Percentiles rank a stretch among this genome's conserved stretches.
Conservation (phyloP, 2,888 invertebrate species). For the Cephus rjabovi region DNA sequence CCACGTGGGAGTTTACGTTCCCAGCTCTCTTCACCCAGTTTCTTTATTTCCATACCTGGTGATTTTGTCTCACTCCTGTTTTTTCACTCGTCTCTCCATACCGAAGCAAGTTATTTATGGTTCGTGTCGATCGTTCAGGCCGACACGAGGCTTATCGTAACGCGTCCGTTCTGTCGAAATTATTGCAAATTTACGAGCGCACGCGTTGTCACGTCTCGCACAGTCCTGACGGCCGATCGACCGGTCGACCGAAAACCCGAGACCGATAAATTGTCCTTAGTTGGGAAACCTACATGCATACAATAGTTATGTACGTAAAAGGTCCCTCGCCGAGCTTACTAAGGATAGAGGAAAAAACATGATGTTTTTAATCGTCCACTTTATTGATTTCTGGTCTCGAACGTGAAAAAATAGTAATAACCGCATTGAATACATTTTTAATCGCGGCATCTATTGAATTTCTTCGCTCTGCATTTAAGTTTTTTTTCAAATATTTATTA, state of each 20-base stretch:
- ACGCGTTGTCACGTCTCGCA: conserved; percentile 50
- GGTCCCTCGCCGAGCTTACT: no score
- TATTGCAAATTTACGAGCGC: conserved; percentile 55
- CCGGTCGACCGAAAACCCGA: neutral
- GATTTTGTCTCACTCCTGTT: neutral
- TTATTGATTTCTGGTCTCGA: neutral
- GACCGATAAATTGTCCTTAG: neutral
- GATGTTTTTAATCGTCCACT: neutral
- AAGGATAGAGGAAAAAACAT: no score
- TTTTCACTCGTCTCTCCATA: neutral
- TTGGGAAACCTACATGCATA: neutral
- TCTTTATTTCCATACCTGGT: neutral
- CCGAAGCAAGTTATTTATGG: neutral
- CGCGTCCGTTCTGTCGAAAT: conserved; percentile 43
- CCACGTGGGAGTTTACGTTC: neutral
- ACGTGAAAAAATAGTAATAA: neutral
- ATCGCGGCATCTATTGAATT: neutral
- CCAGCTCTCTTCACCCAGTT: no score
- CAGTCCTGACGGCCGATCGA: conserved; percentile 27
- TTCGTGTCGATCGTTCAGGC: conserved; percentile 44
- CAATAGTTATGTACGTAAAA: neutral
- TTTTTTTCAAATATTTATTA: neutral
- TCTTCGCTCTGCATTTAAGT: neutral
- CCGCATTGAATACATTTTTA: neutral
- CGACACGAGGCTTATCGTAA: conserved; percentile 1